phyloP scores from a whole-genome alignment of 2,113 vertebrate genomes.

The Protobothrops mucrosquamatus region DNA sequence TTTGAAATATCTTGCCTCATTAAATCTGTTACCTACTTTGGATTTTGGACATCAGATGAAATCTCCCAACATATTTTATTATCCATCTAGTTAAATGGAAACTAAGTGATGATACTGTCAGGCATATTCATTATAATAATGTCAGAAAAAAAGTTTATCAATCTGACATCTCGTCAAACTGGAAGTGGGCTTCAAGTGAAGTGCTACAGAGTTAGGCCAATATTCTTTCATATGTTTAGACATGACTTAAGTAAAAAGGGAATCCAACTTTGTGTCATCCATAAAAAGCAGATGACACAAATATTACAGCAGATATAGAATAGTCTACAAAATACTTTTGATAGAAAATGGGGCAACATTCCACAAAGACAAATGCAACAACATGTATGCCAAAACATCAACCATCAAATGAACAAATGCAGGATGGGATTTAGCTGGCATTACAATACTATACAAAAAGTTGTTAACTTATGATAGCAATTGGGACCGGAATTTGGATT shows the following conservation, averaged over 20 bases:
- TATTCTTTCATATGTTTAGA: background rate
- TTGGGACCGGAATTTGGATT: background rate
- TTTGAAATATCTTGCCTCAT: background rate
- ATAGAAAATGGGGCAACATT: background rate
- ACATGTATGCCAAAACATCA: background rate
- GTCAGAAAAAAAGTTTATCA: background rate
- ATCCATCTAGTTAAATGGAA: background rate
- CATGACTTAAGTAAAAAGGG: background rate
- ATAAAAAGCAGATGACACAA: background rate
- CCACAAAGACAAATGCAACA: background rate
- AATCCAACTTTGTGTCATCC: background rate
- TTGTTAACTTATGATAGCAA: background rate
- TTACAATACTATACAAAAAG: background rate
- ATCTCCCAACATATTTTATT: background rate
- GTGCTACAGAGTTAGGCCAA: background rate
- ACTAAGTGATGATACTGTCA: background rate
- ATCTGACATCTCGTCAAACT: background rate
- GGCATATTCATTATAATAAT: background rate
- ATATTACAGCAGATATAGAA: background rate
- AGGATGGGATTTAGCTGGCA: background rate
- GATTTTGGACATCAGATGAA: background rate
- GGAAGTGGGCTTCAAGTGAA: background rate
- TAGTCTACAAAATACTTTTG: background rate
- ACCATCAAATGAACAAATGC: background rate
- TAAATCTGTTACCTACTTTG: background rate